phyloP scores from a whole-genome alignment of 2,888 invertebrate genomes.

The Cephonodes hylas region DNA sequence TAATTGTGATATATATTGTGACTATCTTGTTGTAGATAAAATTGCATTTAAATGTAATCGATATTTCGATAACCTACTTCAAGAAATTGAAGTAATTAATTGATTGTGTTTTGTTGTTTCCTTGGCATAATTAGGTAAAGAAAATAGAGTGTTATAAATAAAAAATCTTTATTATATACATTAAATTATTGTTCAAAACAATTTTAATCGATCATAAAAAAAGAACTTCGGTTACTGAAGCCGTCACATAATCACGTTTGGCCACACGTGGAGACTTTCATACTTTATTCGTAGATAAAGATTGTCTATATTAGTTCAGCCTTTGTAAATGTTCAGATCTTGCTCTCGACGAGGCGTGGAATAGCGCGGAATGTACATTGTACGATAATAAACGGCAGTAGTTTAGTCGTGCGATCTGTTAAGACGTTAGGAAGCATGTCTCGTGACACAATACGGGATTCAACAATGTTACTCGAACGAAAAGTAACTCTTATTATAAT shows the following conservation, averaged over 20 bases:
- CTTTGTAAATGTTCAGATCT: conserved; percentile 69
- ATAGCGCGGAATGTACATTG: conserved; percentile 64
- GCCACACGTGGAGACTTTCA: conserved; percentile 41
- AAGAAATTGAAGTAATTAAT: neutral
- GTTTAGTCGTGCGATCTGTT: conserved; percentile 76
- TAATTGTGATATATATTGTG: neutral
- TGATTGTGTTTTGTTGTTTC: too few species aligned
- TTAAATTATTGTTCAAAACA: conserved; percentile 75
- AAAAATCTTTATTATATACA: conserved; percentile 79
- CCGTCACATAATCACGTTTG: conserved; percentile 62
- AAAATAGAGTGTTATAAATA: conserved; percentile 45
- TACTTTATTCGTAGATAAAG: conserved; percentile 59
- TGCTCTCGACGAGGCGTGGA: conserved; percentile 55
- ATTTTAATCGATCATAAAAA: conserved; percentile 57
- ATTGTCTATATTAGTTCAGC: conserved; percentile 65
- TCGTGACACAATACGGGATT: conserved; percentile 68
- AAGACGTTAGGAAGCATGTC: conserved; percentile 76
- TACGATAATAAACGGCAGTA: conserved; percentile 62
- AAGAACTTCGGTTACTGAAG: conserved; percentile 75
- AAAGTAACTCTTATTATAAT: conserved; percentile 71
- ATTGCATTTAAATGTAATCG: neutral
- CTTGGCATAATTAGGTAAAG: too few species aligned
- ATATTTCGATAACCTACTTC: neutral
- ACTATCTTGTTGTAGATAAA: neutral
- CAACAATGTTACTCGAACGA: conserved; percentile 69